Conservation (phyloP, 2,797 vertebrate genomes). For the Myotis pilosus region DNA sequence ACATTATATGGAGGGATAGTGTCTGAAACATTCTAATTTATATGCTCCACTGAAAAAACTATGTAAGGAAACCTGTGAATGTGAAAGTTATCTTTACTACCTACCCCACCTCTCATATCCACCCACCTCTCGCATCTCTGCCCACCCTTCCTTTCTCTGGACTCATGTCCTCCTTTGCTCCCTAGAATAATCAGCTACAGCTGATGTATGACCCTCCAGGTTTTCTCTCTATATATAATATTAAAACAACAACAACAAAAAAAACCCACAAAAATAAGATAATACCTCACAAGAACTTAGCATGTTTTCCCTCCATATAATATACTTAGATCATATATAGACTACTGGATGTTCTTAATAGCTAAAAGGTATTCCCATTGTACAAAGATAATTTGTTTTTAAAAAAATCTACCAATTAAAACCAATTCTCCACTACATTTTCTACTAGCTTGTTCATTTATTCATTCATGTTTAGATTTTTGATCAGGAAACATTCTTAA, state of each 20-base stretch:
- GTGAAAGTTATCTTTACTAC: not conserved
- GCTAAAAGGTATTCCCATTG: not conserved
- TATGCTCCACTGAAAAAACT: not conserved
- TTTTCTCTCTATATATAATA: not conserved
- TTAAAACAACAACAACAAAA: not conserved
- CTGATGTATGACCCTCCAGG: not conserved
- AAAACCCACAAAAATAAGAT: not conserved
- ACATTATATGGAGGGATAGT: not conserved
- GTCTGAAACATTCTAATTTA: constrained; percentile 6
- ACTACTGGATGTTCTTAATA: not conserved
- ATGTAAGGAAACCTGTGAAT: not conserved
- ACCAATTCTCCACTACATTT: not conserved
- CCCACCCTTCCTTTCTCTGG: not conserved
- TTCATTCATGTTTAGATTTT: constrained; percentile 37
- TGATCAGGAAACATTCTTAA: not conserved
- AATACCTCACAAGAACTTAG: not conserved
- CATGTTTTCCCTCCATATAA: not conserved
- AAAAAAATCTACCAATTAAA: not conserved
- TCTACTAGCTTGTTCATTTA: not conserved
- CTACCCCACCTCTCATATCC: not conserved
- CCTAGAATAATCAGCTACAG: not conserved
- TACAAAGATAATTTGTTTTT: not conserved
- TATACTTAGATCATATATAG: not conserved
- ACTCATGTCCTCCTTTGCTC: not conserved
- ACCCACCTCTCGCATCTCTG: too few relatives aligned